phyloP scores from a whole-genome alignment of 2,113 vertebrate species.

The Willisornis vidua region DNA sequence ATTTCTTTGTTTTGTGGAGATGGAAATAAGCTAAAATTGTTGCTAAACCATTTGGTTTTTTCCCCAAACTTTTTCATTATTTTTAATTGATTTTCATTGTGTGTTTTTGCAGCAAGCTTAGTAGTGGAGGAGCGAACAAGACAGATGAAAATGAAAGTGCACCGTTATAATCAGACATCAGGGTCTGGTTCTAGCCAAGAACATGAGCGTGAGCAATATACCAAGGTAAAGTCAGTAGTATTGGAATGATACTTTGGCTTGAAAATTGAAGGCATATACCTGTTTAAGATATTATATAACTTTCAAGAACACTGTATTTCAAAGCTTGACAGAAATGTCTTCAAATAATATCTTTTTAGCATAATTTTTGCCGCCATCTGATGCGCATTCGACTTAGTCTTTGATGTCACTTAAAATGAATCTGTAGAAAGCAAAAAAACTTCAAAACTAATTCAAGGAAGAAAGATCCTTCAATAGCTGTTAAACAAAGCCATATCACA shows the following conservation, averaged over 20 bases:
- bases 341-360: not conserved
- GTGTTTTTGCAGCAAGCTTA: constrained; percentile 86
- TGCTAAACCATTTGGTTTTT: constrained; percentile 48
- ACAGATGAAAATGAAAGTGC: constrained; percentile 92
- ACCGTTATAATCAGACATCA: constrained; percentile 90
- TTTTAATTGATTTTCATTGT: constrained; percentile 79
- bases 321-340: not conserved
- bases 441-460: not conserved
- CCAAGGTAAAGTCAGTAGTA: constrained; percentile 79
- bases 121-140: constrained; percentile 91
- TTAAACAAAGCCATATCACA: not conserved
- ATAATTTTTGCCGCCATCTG: not conserved
- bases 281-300: not conserved
- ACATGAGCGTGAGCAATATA: constrained; percentile 87
- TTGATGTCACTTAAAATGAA: not conserved
- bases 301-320: not conserved
- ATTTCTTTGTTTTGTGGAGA: constrained; percentile 46
- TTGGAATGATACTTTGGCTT: constrained; percentile 39
- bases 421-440: not conserved
- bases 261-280: constrained; percentile 3
- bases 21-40: constrained; percentile 45
- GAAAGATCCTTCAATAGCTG: not conserved
- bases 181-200: constrained; percentile 93
- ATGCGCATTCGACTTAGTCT: not conserved
- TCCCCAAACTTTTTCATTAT: not conserved